Base-by-base conservation (phyloP, 2,797 vertebrate genomes). In the Neopelma chrysocephalum region DNA sequence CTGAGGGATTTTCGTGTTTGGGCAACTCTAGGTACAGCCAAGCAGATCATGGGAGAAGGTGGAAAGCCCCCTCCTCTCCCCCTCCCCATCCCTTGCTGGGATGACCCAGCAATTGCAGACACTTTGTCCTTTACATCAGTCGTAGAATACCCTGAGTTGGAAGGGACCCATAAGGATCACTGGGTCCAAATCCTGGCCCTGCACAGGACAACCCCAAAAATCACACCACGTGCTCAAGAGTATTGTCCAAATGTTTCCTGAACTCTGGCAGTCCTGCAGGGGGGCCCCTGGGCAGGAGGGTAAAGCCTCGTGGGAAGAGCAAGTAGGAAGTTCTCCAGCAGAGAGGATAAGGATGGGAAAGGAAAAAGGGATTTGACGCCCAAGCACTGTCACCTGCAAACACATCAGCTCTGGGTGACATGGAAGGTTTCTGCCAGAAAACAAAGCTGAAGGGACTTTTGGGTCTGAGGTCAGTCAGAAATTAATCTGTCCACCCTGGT, bases 21-120 rank as follows among this genome's bases (percentile, higher is more conserved):
- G 89, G 84, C 75, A 75, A 56, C 57, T 77, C 92, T 50, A 80
- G 96, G 95, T 96, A 82, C 16, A 53, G 92, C 75, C 90, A 77
- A 64, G 71, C 14, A 82, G 31, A 77, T 70, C 27, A 64, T 2
- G 2, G 58, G 31, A 92, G 68, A 91, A 94, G 80, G 80, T 96
- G 60, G 82, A 73, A 79, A 93, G 77, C 27, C 20, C 58, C 31
- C 72, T 92, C 54, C 61, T 71, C 48, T 64, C 34, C 50, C 64
- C 17, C 38, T 18, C 20, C 60, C n/a, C n/a, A n/a, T n/a, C n/a
- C 22, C 25, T 66, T 14, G 50, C 29, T 81, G 34, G 26, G 61
- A 65, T 78, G 50, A 70, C 7, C 50, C 65, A 91, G 66, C 48
- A 47, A 36, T 32, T 8, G 15, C 50, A 90, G 71, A 31, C 5